Conservation (phyloP, 1,140 invertebrate species). For the Pemphigus obesinymphae region DNA sequence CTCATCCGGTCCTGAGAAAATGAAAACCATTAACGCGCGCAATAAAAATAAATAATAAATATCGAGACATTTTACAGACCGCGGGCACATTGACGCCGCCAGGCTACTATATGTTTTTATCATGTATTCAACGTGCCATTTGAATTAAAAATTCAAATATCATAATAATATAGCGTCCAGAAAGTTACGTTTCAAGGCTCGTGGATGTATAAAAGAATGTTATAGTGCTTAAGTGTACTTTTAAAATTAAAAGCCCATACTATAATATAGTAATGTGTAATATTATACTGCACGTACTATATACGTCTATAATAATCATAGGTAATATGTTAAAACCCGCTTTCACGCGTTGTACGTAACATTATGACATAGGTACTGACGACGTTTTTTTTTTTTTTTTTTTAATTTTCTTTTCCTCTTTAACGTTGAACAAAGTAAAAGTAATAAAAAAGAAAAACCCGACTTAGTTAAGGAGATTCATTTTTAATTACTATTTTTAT, state of each 20-base stretch:
- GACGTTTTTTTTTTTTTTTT: background rate
- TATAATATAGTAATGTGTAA: too few species aligned
- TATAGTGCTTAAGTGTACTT: too few species aligned
- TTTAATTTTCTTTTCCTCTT: too few species aligned
- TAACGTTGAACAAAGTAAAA: background rate
- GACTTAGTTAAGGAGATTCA: background rate
- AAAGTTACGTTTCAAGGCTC: background rate
- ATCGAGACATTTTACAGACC: background rate
- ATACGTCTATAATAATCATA: too few species aligned
- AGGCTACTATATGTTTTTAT: background rate
- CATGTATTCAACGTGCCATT: background rate
- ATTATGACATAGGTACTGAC: too few species aligned
- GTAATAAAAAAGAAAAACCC: conserved; percentile 1
- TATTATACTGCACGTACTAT: too few species aligned
- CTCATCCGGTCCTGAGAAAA: too few species aligned
- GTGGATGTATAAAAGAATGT: too few species aligned
- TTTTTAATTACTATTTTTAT: conserved; percentile 13
- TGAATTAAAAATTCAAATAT: conserved; percentile 4
- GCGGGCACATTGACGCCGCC: background rate
- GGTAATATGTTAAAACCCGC: too few species aligned
- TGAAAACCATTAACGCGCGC: too few species aligned
- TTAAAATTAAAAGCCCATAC: background rate
- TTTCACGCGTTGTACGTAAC: too few species aligned
- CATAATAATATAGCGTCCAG: background rate
- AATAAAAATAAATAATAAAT: conserved; percentile 22